Evolutionary conservation across 2,797 vertebrate species (phyloP).

Genomic region (Hydrocynus forskahlii): DNA sequence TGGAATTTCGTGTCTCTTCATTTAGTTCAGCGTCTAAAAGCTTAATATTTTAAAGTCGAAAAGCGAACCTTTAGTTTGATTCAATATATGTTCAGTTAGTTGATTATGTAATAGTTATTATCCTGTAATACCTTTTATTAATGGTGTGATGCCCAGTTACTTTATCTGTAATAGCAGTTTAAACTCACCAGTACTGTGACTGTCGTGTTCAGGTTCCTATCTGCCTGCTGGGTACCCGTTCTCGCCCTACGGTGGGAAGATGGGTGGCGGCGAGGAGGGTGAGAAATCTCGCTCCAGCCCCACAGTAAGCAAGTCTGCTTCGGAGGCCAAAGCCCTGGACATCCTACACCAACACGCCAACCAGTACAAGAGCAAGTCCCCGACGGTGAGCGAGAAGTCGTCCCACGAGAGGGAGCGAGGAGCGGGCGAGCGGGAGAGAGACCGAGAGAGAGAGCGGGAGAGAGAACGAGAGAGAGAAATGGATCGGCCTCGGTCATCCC

Average conservation of each 20-base stretch:
- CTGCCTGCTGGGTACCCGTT: constrained; percentile 92
- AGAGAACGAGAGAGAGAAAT: constrained; percentile 58
- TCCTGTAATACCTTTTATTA: no score
- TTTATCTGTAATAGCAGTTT: no score
- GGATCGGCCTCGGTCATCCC: constrained; percentile 87
- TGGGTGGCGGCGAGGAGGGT: constrained; percentile 79
- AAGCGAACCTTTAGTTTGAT: no score
- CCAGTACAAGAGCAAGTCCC: constrained; percentile 98
- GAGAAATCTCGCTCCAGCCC: constrained; percentile 90
- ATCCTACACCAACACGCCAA: constrained; percentile 96
- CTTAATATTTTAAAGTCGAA: no score
- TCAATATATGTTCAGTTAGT: no score
- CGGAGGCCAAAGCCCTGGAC: constrained; percentile 93
- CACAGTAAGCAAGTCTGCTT: constrained; percentile 83
- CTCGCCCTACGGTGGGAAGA: constrained; percentile 88
- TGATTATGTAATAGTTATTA: no score
- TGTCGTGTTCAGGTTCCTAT: constrained; percentile 83
- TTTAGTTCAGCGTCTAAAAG: no score
- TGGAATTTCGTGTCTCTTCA: no score
- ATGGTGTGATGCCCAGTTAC: no score
- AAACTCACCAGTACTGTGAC: not conserved
- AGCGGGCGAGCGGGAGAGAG: constrained; percentile 74
- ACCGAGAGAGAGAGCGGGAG: constrained; percentile 60
- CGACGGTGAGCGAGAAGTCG: constrained; percentile 93
- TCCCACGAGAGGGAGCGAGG: constrained; percentile 86